A percentile compares a stretch with the other conserved stretches of the same genome.
Conservation (phyloP, 2,113 vertebrate species). For the Genyomyrus donnyi region DNA sequence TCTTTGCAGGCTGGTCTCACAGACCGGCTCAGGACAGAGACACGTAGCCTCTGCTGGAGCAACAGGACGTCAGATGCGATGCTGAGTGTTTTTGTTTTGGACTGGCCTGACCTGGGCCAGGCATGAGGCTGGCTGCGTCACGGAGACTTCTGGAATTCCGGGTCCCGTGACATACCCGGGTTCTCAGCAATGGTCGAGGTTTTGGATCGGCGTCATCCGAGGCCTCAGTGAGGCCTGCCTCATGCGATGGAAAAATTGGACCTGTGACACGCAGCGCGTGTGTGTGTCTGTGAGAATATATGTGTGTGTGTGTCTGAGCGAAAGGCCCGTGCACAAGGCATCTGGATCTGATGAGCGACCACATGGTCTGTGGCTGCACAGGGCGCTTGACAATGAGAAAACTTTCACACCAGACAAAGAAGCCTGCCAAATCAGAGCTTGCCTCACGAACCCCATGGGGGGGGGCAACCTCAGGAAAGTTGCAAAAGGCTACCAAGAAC, state of each 20-base stretch:
- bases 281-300: conserved; percentile 4
- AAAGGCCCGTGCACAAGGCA: conserved; percentile 34
- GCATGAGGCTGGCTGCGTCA: neutral
- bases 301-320: neutral
- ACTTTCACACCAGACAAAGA: conserved; percentile 14
- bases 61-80: neutral
- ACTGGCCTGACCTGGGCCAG: neutral
- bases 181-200: neutral
- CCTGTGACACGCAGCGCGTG: conserved; percentile 16
- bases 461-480: neutral
- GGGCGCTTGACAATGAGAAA: conserved; percentile 22
- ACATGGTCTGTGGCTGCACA: conserved; percentile 35
- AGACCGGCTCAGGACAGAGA: neutral
- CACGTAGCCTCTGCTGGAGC: neutral
- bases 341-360: conserved; percentile 57
- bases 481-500: neutral
- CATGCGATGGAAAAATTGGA: conserved; percentile 17
- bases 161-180: neutral
- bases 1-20: neutral
- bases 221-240: neutral
- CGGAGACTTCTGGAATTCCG: neutral
- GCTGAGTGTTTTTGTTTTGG: conserved; percentile 12
- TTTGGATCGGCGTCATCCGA: neutral
- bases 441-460: neutral
- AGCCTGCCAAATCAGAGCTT: neutral